Conservation (phyloP, 2,797 vertebrate genomes). For the Basileuterus tristriatus region DNA sequence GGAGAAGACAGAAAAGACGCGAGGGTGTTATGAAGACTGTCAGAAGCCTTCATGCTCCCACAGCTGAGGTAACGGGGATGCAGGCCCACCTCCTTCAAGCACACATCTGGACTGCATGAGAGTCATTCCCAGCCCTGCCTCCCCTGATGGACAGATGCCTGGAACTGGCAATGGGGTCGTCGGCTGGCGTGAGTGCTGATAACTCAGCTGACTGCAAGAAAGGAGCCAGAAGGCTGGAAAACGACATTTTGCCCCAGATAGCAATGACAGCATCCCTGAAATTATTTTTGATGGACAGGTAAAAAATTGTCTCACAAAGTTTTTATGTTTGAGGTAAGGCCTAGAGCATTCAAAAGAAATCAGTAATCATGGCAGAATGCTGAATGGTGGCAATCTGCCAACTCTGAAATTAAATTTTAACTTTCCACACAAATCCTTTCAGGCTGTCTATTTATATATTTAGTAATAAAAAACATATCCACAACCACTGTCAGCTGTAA, state of each 20-base stretch:
- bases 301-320: not conserved
- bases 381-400: conserved; percentile 43
- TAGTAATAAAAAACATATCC: conserved; percentile 57
- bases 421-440: conserved; percentile 49
- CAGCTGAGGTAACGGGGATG: not conserved
- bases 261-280: not conserved
- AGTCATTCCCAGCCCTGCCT: not conserved
- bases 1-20: not conserved
- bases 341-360: conserved; percentile 14
- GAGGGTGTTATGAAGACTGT: accelerated
- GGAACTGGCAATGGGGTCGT: not conserved
- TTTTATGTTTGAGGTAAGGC: not conserved
- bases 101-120: not conserved
- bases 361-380: not conserved
- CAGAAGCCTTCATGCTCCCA: not conserved
- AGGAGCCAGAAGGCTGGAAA: not conserved
- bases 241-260: not conserved
- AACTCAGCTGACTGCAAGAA: not conserved
- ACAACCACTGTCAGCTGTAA: conserved; percentile 1
- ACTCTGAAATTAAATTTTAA: conserved; percentile 49
- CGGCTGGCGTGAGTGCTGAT: not conserved
- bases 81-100: not conserved
- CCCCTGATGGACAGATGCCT: not conserved
- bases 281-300: not conserved
- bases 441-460: conserved; percentile 39